Percentiles rank a stretch among this genome's conserved stretches.
These are phyloP conservation scores for Lordiphosa andalusiaca DNA, from an alignment of 2,888 invertebrate species.

Conservation along the genomic window DNA sequence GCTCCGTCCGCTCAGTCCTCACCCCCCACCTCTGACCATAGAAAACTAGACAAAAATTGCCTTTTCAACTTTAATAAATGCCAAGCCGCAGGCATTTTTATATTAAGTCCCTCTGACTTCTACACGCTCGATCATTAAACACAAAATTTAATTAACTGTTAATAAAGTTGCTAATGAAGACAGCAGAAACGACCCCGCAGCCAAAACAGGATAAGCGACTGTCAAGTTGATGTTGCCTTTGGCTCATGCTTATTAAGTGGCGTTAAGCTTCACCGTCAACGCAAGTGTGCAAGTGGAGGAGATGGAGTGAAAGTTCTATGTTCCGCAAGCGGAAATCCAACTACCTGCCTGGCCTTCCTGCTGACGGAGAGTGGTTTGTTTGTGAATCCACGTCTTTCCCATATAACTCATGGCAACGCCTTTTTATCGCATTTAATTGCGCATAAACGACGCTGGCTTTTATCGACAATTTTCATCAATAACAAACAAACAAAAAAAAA, in stretches of 20 bases:
- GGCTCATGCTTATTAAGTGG: constrained; percentile 63
- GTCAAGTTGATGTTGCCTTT: constrained; percentile 59
- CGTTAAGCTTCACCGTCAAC: constrained; percentile 62
- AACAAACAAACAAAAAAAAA: constrained; percentile 43
- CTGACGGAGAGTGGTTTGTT: no score
- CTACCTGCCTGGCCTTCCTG: no score
- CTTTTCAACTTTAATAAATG: constrained; percentile 39
- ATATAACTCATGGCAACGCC: constrained; percentile 44
- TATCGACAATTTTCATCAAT: constrained; percentile 62
- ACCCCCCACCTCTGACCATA: neutral
- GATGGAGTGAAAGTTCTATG: neutral
- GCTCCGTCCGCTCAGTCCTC: no score
- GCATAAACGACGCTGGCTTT: constrained; percentile 53
- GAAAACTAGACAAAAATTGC: constrained; percentile 29
- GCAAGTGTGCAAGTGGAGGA: constrained; percentile 4
- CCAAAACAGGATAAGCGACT: constrained; percentile 31
- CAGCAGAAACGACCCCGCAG: constrained; percentile 17
- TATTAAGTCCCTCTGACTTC: constrained; percentile 20
- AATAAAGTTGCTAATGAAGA: constrained; percentile 68
- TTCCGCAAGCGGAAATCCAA: neutral
- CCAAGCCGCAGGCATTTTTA: constrained; percentile 59
- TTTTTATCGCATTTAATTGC: constrained; percentile 56
- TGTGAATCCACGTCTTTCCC: constrained; percentile 24
- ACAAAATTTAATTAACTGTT: constrained; percentile 72
- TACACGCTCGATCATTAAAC: constrained; percentile 58